phyloP scores from a whole-genome alignment of 1,140 invertebrate species.

The Ceratoteleas bidentatus region DNA sequence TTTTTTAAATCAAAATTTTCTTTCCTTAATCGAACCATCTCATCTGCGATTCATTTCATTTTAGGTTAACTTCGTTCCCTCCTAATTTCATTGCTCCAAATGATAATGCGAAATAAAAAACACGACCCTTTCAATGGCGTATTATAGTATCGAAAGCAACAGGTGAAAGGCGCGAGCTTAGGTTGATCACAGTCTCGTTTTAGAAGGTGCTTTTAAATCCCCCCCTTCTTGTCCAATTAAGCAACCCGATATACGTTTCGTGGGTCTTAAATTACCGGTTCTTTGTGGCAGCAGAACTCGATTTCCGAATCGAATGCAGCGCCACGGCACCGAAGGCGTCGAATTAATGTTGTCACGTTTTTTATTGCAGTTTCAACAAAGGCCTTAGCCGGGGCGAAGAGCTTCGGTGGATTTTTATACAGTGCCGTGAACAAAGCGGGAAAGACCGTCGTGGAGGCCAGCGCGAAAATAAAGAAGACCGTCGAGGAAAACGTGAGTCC shows the following conservation, averaged over 20 bases:
- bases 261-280: background rate
- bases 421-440: too few relatives aligned
- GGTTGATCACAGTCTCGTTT: slow-evolving; percentile 9
- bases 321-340: background rate
- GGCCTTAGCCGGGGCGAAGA: slow-evolving; percentile 94
- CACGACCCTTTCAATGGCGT: background rate
- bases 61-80: too few relatives aligned
- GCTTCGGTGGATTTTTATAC: slow-evolving; percentile 94
- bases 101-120: background rate
- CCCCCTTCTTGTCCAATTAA: background rate
- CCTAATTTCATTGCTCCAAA: too few relatives aligned
- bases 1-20: too few relatives aligned
- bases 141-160: slow-evolving; percentile 6
- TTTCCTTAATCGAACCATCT: too few relatives aligned
- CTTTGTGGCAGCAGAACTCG: background rate
- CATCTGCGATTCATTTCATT: too few relatives aligned
- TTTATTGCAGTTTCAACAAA: slow-evolving; percentile 90
- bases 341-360: slow-evolving; percentile 16
- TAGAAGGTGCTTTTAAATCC: background rate
- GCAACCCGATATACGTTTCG: background rate
- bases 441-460: too few relatives aligned
- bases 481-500: too few relatives aligned
- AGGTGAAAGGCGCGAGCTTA: slow-evolving; percentile 16
- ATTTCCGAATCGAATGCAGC: background rate
- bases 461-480: too few relatives aligned